These are phyloP conservation scores for Eidolon dupreanum DNA, from an alignment of 2,797 vertebrate genomes.

Conservation along the genomic window DNA sequence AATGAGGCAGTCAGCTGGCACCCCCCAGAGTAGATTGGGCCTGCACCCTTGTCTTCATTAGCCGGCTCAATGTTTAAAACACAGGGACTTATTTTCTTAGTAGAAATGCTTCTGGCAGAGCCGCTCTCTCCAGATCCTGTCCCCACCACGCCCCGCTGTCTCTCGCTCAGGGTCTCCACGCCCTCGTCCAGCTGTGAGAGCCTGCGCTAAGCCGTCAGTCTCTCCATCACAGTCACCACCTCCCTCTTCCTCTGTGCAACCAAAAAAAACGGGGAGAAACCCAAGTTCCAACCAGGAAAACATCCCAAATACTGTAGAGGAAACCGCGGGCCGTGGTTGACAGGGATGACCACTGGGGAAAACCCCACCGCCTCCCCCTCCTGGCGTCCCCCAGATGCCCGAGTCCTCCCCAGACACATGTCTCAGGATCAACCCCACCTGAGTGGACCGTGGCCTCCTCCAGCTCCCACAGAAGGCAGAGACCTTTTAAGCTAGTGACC, in stretches of 20 bases:
- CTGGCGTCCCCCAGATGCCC: not conserved
- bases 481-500: not conserved
- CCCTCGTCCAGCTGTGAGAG: not conserved
- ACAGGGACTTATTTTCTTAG: not conserved
- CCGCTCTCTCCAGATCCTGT: not conserved
- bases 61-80: not conserved
- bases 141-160: not conserved
- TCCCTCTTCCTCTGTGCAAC: not conserved
- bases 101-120: not conserved
- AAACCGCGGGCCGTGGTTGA: not conserved
- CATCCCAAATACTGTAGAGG: not conserved
- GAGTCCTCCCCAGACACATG: not conserved
- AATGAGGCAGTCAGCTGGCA: not conserved
- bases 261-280: not conserved
- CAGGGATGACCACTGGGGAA: too few species aligned
- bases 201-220: not conserved
- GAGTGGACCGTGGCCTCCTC: not conserved
- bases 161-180: not conserved
- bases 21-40: not conserved
- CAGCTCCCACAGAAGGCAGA: not conserved
- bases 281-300: not conserved
- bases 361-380: not conserved
- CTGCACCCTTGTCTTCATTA: not conserved
- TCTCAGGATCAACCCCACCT: not conserved
- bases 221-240: not conserved